Percentiles rank a stretch among this genome's conserved stretches.
Evolutionary conservation across 2,888 invertebrate genomes (phyloP).

Genomic region (Brachyptera risi): DNA sequence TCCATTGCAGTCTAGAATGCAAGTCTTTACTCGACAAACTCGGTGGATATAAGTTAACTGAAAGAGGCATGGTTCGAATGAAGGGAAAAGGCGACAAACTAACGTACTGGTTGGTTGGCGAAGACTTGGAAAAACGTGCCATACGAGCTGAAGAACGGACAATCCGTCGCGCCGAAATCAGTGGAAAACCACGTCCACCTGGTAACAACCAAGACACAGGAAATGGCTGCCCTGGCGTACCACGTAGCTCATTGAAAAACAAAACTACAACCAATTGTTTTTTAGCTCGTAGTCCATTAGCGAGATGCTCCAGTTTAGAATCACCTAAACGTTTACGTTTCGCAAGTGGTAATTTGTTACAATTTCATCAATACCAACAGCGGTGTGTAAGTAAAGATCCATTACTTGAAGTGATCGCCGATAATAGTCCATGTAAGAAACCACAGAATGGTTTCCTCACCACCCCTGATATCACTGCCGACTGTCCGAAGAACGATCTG

Average conservation of each 20-base stretch:
- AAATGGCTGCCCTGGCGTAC: conserved; percentile 43
- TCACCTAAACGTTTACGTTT: conserved; percentile 79
- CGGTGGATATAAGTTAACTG: conserved; percentile 70
- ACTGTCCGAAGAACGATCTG: conserved; percentile 32
- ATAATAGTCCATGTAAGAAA: conserved; percentile 53
- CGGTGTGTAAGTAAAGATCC: conserved; percentile 51
- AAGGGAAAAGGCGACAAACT: conserved; percentile 80
- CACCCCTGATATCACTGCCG: conserved; percentile 21
- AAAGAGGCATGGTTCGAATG: conserved; percentile 72
- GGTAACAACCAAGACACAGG: conserved; percentile 36
- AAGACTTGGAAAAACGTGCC: conserved; percentile 59
- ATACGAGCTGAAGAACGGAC: conserved; percentile 53
- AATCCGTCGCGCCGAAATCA: conserved; percentile 43
- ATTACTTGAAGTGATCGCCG: conserved; percentile 53
- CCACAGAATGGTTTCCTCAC: conserved; percentile 45
- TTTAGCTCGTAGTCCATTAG: conserved; percentile 39
- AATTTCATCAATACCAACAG: conserved; percentile 39
- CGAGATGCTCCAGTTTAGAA: conserved; percentile 73
- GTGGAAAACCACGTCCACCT: conserved; percentile 42
- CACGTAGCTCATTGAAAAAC: conserved; percentile 67
- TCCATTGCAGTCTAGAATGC: conserved; percentile 76
- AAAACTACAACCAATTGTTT: conserved; percentile 43
- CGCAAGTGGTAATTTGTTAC: conserved; percentile 56
- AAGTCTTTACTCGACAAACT: conserved; percentile 63
- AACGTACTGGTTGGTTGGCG: conserved; percentile 80